phyloP scores from a whole-genome alignment of 2,113 vertebrate genomes.

The Pterophyllum scalare region DNA sequence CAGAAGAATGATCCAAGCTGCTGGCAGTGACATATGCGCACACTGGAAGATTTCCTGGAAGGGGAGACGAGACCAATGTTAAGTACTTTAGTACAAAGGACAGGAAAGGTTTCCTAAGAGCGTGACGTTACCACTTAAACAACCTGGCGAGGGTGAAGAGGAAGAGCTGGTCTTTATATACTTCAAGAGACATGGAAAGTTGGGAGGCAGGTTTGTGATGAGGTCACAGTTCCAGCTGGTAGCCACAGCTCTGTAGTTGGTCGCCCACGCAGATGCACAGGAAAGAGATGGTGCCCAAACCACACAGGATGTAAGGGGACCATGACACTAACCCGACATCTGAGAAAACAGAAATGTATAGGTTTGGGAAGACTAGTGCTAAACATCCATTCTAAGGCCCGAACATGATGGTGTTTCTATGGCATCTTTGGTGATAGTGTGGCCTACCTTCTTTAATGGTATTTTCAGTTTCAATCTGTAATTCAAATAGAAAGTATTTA shows the following conservation, averaged over 20 bases:
- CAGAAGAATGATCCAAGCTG: background rate
- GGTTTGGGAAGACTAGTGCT: background rate
- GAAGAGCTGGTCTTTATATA: background rate
- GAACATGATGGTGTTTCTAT: background rate
- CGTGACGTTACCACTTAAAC: background rate
- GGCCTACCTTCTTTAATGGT: background rate
- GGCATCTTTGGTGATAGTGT: background rate
- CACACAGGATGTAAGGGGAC: background rate
- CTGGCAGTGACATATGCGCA: background rate
- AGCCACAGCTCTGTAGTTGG: background rate
- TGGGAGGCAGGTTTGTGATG: background rate
- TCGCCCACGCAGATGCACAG: background rate
- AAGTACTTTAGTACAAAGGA: slow-evolving; percentile 7
- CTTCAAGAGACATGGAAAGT: background rate
- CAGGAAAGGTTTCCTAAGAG: background rate
- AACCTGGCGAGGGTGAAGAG: background rate
- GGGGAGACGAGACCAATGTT: background rate
- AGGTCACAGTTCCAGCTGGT: background rate
- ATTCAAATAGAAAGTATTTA: background rate
- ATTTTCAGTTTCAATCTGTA: background rate
- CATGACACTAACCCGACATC: background rate
- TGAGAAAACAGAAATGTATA: background rate
- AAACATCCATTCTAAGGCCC: background rate
- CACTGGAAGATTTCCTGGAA: background rate
- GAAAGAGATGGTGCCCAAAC: background rate